These are phyloP conservation scores for Metopolophium dirhodum DNA, from an alignment of 1,140 invertebrate genomes.

Conservation along the genomic window DNA sequence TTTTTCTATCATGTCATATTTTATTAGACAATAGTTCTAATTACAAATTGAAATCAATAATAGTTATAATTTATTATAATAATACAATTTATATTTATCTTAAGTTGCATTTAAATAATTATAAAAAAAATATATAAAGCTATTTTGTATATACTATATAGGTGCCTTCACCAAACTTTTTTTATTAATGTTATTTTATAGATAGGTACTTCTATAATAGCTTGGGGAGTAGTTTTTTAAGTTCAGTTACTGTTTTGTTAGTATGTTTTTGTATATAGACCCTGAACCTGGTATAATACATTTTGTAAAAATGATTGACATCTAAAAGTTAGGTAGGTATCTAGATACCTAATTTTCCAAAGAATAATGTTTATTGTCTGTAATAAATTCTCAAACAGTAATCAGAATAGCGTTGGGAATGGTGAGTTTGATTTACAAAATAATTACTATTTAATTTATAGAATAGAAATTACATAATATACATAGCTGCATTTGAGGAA, in stretches of 20 bases:
- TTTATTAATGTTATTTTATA: not conserved
- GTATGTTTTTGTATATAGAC: not conserved
- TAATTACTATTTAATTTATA: not conserved
- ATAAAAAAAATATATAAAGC: not conserved
- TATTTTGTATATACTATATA: not conserved
- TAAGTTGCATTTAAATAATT: too few species aligned
- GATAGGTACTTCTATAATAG: not conserved
- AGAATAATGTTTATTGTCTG: too few species aligned
- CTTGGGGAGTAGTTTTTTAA: not conserved
- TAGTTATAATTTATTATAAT: too few species aligned
- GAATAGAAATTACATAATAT: not conserved
- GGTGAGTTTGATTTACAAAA: not conserved
- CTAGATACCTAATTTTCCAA: not conserved
- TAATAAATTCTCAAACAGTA: too few species aligned
- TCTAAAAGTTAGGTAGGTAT: too few species aligned
- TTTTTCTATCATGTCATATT: not conserved
- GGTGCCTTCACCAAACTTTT: too few species aligned
- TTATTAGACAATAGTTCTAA: not conserved
- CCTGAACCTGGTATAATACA: not conserved
- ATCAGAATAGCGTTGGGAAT: too few species aligned
- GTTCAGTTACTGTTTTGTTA: not conserved
- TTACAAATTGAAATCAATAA: not conserved
- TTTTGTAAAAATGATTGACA: not conserved
- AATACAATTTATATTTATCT: too few species aligned
- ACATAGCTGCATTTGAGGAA: not conserved